Evolutionary conservation across 2,888 invertebrate genomes (phyloP), one percentile per base, ranked within the genome.

Genomic region (Hipparchia semele): DNA sequence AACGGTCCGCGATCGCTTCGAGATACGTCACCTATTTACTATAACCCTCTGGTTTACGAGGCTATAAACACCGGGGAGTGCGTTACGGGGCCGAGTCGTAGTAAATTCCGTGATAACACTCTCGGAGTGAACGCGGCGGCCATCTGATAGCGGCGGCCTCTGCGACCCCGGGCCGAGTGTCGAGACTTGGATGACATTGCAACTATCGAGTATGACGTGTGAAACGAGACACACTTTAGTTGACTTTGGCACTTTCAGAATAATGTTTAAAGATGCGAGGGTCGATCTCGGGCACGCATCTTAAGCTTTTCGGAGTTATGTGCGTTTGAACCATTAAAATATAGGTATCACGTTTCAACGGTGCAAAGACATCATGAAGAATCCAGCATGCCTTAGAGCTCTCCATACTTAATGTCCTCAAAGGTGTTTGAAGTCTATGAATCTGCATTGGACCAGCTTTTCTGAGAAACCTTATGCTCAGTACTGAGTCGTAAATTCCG

Each of bases 101-200:
- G 78, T 80, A 79, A 79, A 80, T 78, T 77, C 74, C 74, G 74
- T 78, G 83, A 84, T 83, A 83, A 83, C 78, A 72, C 76, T 75
- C 69, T 65, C 64, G 53, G 65, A 76, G 76, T 70, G 73, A 74
- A 81, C 81, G 81, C 78, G 78, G 77, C 86, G 89, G 90, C 82
- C 90, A 90, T 92, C 92, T 84, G 91, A 90, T 91, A 87, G 78
- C 77, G 23, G 78, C 13, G 64, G 65, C 39, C 70, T 51, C 82
- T 83, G 85, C 85, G 70, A 66, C 65, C 39, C 66, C 79, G 90
- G 90, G 90, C 86, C 82, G 86, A 84, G 83, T 87, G 90, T 88
- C 89, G 86, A 82, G 83, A 8, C 49, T 51, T 64, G 10, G 62
- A 6, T 64, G 64, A 64, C 64, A 23, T 13, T 13, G 64, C 64